phyloP scores from a whole-genome alignment of 92 coral and sea anemone genomes.

The Porites evermanni region DNA sequence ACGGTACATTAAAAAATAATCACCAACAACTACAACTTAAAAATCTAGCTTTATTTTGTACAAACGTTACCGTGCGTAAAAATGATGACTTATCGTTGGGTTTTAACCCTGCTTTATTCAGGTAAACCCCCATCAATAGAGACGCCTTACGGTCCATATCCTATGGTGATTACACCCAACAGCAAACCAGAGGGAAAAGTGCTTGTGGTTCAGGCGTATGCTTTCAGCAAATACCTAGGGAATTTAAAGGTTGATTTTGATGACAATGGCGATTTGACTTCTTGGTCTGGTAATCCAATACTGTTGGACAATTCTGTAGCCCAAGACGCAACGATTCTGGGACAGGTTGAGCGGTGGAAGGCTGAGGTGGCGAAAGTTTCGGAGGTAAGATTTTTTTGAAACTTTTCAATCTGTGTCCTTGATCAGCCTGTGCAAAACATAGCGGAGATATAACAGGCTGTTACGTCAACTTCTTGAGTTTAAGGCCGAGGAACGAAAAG shows the following conservation, averaged over 20 bases:
- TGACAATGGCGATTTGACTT: conserved; percentile 70
- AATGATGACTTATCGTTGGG: no score
- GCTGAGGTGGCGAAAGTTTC: conserved; percentile 64
- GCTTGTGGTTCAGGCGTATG: conserved; percentile 87
- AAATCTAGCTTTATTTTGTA: background rate
- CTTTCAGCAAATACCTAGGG: conserved; percentile 86
- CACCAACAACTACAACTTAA: no score
- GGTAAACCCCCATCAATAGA: conserved; percentile 82
- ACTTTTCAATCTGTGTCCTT: background rate
- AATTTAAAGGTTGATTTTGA: conserved; percentile 81
- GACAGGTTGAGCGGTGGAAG: conserved; percentile 69
- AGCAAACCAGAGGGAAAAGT: conserved; percentile 69
- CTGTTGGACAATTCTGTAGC: conserved; percentile 68
- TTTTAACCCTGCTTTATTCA: background rate
- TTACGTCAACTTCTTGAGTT: background rate
- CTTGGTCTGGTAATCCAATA: conserved; percentile 91
- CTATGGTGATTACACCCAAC: conserved; percentile 73
- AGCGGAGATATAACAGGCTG: background rate
- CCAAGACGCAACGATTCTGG: conserved; percentile 51
- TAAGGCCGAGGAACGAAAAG: background rate
- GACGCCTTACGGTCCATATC: conserved; percentile 80
- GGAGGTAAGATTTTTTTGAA: conserved; percentile 50
- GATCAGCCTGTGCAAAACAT: background rate
- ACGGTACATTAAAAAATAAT: no score
- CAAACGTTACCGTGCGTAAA: background rate